Conservation (phyloP, 2,888 invertebrate genomes). For the Thelaira solivaga region DNA sequence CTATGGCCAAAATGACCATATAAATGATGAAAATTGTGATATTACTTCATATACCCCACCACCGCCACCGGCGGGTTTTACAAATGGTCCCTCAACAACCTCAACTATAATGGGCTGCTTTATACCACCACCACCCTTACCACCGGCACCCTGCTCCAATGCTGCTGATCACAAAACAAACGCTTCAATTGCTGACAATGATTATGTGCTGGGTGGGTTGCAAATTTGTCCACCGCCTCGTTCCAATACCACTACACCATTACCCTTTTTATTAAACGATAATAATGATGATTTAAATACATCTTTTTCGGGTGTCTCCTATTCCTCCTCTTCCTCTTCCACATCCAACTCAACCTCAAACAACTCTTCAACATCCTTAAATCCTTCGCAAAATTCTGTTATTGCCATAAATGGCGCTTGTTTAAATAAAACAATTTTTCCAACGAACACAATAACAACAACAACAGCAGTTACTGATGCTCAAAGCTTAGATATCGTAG, state of each 20-base stretch:
- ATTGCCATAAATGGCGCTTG: slow-evolving; percentile 55
- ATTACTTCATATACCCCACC: slow-evolving; percentile 64
- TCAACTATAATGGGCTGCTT: slow-evolving; percentile 21
- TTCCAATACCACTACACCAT: slow-evolving; percentile 5
- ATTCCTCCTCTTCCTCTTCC: slow-evolving; percentile 18
- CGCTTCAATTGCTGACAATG: slow-evolving; percentile 51
- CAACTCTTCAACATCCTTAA: not conserved
- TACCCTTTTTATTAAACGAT: slow-evolving; percentile 21
- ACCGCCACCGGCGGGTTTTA: slow-evolving; percentile 55
- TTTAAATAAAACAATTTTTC: slow-evolving; percentile 54
- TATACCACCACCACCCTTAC: too few relatives aligned
- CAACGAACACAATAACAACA: slow-evolving; percentile 51
- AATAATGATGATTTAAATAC: slow-evolving; percentile 43
- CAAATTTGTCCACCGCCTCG: slow-evolving; percentile 17
- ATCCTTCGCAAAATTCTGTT: slow-evolving; percentile 6
- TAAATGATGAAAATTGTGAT: slow-evolving; percentile 64
- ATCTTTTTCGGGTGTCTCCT: slow-evolving; percentile 30
- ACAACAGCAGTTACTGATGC: slow-evolving; percentile 74
- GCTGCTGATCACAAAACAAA: slow-evolving; percentile 59
- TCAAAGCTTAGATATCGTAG: slow-evolving; percentile 78
- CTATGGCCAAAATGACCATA: slow-evolving; percentile 66
- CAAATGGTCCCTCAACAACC: slow-evolving; percentile 26
- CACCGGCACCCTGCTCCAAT: slow-evolving; percentile 31
- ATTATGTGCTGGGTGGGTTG: slow-evolving; percentile 50
- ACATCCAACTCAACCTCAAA: slow-evolving; percentile 7